Evolutionary conservation across 1,140 invertebrate genomes (phyloP), one percentile per base, ranked within the genome.

Genomic region (Psix sp.): DNA sequence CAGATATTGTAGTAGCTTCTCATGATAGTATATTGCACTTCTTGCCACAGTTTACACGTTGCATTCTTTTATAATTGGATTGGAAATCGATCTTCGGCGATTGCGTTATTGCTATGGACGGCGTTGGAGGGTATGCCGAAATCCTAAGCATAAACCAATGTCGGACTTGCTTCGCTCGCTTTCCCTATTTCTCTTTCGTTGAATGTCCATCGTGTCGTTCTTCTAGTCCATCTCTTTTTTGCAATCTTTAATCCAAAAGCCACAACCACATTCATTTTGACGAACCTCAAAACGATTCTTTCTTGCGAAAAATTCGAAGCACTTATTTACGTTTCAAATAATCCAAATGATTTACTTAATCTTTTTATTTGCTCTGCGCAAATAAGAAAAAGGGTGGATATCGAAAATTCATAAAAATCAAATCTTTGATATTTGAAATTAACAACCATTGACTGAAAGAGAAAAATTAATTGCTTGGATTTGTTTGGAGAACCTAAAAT

Each of bases 11-110:
- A 56, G 74, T 75, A 74, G 74, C 54, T 67, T 81, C 81, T 84
- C 82, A 83, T 82, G 79, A 82, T 83, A 83, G 78, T 83, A 85
- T 85, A 85, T 84, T 85, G 80, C 80, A 79, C 76, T 83, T 82
- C 77, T 73, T 63, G 43, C 43, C 72, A 76, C 71, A 77, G 82
- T 83, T 84, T 83, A 83, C 83, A 82, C 80, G 71, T 83, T 78
- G 76, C 82, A 85, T 82, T 83, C 81, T 82, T 80, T 81, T 74
- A 83, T 80, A 82, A 84, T 84, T 85, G 82, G 80, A 84, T 85
- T 83, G 80, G 80, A 84, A 85, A 85, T 85, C 83, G 80, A 85
- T 84, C 78, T 76, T 16, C 26, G 14, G 14, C 75, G 72, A 81
- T 84, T 79, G 78, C 76, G 67, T 78, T 82, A 80, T 82, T 83